Evolutionary conservation across 2,113 vertebrate genomes (phyloP).

Genomic region (Myanophis thanlyinensis): DNA sequence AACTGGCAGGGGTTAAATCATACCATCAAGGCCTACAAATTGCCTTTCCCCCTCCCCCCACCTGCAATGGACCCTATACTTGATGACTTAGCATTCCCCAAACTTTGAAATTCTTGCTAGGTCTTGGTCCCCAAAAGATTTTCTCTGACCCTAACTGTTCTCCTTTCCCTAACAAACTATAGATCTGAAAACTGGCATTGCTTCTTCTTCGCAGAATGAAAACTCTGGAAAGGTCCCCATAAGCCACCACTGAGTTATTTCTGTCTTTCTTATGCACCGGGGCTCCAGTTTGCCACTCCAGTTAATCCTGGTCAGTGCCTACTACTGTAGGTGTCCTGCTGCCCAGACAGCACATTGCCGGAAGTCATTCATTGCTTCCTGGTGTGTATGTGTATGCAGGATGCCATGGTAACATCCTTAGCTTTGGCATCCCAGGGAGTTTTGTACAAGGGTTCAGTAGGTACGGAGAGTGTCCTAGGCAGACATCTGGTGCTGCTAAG

Average conservation of each 20-base stretch:
- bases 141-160: neutral
- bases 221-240: neutral
- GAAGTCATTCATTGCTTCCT: slow-evolving; percentile 5
- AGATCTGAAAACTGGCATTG: neutral
- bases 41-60: neutral
- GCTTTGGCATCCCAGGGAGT: neutral
- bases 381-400: slow-evolving; percentile 17
- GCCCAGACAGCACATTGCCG: neutral
- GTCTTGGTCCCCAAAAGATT: neutral
- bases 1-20: neutral
- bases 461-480: neutral
- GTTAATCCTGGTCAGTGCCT: neutral
- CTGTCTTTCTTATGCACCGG: neutral
- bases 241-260: neutral
- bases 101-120: neutral
- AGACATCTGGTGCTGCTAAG: neutral
- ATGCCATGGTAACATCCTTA: slow-evolving; percentile 54
- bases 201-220: neutral
- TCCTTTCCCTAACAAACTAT: neutral
- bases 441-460: neutral
- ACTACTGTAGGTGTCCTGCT: neutral
- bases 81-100: neutral
- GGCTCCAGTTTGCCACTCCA: neutral
- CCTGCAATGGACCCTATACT: neutral
- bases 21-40: neutral